A percentile compares a stretch with the other conserved stretches of the same genome.
Evolutionary conservation across 2,113 vertebrate species (phyloP).

Genomic region (Ammodytes dubius): DNA sequence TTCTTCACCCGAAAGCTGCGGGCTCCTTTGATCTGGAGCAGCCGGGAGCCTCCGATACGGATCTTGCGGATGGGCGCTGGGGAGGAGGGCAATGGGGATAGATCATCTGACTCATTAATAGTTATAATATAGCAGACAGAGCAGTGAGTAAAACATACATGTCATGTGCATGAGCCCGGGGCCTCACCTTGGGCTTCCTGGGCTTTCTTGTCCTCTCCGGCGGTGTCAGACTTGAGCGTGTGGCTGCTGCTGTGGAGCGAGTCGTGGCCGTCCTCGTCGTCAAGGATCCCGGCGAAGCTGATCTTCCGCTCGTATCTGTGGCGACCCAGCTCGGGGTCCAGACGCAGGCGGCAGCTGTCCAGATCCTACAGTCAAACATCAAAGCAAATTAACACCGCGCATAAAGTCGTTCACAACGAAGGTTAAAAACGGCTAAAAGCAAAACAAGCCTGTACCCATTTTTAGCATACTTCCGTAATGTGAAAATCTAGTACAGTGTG

Average conservation of each 20-base stretch:
- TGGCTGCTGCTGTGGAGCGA: constrained; percentile 99
- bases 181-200: constrained; percentile 82
- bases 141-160: rapidly evolving
- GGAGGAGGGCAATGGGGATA: constrained; percentile 26
- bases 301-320: constrained; percentile 99
- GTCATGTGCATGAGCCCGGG: neutral
- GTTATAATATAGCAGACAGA: neutral
- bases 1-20: constrained; percentile 99
- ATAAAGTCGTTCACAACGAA: too few relatives aligned
- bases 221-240: constrained; percentile 96
- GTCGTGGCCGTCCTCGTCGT: constrained; percentile 97
- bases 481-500: too few relatives aligned
- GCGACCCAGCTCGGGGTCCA: constrained; percentile 95
- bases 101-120: constrained; percentile 30
- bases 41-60: constrained; percentile 95
- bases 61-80: constrained; percentile 94
- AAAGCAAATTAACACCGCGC: neutral
- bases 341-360: constrained; percentile 93
- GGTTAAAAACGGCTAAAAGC: too few relatives aligned
- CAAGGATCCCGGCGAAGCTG: constrained; percentile 97
- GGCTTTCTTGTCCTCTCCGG: constrained; percentile 94
- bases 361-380: constrained; percentile 86
- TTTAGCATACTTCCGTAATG: too few relatives aligned
- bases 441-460: too few relatives aligned
- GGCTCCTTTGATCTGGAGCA: constrained; percentile 99